Percentiles rank a stretch among this genome's conserved stretches.
phyloP scores from a whole-genome alignment of 2,797 vertebrate species.

The Mastacembelus armatus region DNA sequence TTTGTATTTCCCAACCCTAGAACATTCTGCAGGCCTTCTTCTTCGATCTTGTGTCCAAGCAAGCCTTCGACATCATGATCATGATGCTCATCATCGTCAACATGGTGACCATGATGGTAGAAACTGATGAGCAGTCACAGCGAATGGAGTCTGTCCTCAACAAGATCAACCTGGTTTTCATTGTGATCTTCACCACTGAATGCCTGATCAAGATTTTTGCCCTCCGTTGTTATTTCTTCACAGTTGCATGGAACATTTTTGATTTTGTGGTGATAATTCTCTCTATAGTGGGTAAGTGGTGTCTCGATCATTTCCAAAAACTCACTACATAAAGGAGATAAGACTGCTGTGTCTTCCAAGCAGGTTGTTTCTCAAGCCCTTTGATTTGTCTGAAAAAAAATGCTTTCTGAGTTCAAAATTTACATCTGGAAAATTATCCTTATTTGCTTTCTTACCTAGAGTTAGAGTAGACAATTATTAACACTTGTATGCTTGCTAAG shows the following conservation, averaged over 20 bases:
- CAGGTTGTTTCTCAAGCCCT: not conserved
- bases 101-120: slow-evolving; percentile 99
- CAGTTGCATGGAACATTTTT: slow-evolving; percentile 98
- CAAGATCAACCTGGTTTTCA: slow-evolving; percentile 96
- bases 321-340: not conserved
- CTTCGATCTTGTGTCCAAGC: slow-evolving; percentile 96
- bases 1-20: slow-evolving; percentile 57
- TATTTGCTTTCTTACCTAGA: too few relatives aligned
- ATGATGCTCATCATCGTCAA: slow-evolving; percentile 99
- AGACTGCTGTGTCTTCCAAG: not conserved
- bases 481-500: too few relatives aligned
- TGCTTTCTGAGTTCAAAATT: too few relatives aligned
- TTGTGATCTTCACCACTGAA: slow-evolving; percentile 95
- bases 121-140: slow-evolving; percentile 94
- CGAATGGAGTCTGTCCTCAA: slow-evolving; percentile 90
- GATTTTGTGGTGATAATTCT: slow-evolving; percentile 98
- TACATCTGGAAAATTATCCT: too few relatives aligned
- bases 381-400: too few relatives aligned
- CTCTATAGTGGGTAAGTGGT: slow-evolving; percentile 93
- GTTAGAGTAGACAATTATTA: too few relatives aligned
- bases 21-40: slow-evolving; percentile 91
- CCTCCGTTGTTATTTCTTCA: slow-evolving; percentile 97
- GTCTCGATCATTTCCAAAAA: too few relatives aligned
- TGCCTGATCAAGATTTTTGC: slow-evolving; percentile 94
- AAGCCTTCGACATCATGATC: slow-evolving; percentile 98